A percentile compares a stretch with the other conserved stretches of the same genome.
Conservation (phyloP, 2,797 vertebrate genomes). For the Manis pentadactyla region DNA sequence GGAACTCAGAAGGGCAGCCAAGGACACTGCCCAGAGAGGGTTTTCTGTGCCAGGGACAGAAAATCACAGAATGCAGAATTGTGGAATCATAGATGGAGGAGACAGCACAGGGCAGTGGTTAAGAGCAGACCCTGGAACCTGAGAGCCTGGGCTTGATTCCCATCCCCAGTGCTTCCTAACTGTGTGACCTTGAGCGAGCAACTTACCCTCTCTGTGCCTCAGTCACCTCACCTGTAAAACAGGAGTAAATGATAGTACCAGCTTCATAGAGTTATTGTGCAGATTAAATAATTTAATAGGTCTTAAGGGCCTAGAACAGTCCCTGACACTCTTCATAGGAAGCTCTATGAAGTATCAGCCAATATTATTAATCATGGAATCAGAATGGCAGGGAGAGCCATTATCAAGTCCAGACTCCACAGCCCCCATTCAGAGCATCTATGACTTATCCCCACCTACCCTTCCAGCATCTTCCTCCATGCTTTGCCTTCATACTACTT, state of each 20-base stretch:
- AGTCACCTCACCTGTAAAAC: not conserved
- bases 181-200: not conserved
- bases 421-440: accelerated
- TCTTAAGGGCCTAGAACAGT: not conserved
- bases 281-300: not conserved
- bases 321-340: not conserved
- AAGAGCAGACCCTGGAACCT: not conserved
- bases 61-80: not conserved
- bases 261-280: not conserved
- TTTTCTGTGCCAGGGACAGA: not conserved
- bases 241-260: not conserved
- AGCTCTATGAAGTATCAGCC: not conserved
- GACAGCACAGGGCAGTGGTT: not conserved
- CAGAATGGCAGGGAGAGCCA: not conserved
- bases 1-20: not conserved
- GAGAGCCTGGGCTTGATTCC: not conserved
- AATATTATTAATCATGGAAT: not conserved
- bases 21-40: not conserved
- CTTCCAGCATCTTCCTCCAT: not conserved
- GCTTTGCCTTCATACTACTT: not conserved
- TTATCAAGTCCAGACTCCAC: not conserved
- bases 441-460: not conserved
- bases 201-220: not conserved
- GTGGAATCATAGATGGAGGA: not conserved
- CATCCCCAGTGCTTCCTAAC: not conserved